Evolutionary conservation across 2,113 vertebrate species (phyloP).

Genomic region (Brachirus orientalis): DNA sequence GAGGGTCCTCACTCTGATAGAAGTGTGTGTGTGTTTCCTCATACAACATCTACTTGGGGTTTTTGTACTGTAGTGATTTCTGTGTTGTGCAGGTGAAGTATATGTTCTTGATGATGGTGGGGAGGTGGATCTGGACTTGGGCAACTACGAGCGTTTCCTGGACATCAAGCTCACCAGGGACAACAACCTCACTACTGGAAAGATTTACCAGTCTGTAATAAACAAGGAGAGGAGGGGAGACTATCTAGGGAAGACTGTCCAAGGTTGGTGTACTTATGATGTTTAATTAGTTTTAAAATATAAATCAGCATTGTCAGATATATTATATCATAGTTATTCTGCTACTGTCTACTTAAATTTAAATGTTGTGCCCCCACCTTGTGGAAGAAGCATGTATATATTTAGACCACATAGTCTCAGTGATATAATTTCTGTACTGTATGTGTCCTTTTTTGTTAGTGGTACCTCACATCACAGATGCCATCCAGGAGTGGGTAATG

Average conservation of each 20-base stretch:
- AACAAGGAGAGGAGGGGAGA: constrained; percentile 96
- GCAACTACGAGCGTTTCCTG: constrained; percentile 97
- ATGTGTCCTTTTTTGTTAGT: constrained; percentile 75
- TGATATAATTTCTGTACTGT: too few relatives aligned
- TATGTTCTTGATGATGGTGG: constrained; percentile 97
- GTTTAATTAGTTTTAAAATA: too few relatives aligned
- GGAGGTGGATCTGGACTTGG: constrained; percentile 95
- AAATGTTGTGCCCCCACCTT: background rate
- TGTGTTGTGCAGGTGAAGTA: constrained; percentile 87
- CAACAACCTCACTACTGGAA: constrained; percentile 97
- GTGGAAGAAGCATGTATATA: background rate
- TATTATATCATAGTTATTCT: background rate
- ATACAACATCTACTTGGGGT: too few relatives aligned
- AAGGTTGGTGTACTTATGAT: too few relatives aligned
- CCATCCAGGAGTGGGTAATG: constrained; percentile 98
- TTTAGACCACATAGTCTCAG: too few relatives aligned
- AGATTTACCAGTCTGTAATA: constrained; percentile 98
- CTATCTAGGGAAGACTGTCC: constrained; percentile 96
- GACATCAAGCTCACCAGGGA: constrained; percentile 95
- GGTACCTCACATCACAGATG: constrained; percentile 97
- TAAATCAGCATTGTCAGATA: too few relatives aligned
- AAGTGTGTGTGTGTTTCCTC: too few relatives aligned
- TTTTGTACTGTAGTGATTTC: background rate
- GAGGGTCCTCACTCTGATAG: too few relatives aligned
- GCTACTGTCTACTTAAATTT: background rate